Conservation (phyloP, 2,113 vertebrate species). For the Piaya cayana region DNA sequence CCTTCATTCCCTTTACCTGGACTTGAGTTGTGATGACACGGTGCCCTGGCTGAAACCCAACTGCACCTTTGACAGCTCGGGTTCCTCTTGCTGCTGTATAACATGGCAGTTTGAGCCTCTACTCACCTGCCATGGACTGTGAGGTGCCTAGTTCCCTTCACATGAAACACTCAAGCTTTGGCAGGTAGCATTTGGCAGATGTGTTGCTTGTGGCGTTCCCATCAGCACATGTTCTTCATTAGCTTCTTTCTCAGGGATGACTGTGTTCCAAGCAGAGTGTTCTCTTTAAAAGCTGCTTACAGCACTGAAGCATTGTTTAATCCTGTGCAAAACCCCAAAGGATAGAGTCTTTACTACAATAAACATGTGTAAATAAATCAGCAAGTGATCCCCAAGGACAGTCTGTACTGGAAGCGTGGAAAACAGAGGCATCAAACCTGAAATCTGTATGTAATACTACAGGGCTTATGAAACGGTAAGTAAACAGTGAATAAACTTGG, state of each 20-base stretch:
- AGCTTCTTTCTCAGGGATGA: neutral
- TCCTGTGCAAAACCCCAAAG: constrained; percentile 1
- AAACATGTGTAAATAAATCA: neutral
- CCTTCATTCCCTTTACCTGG: neutral
- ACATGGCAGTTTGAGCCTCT: neutral
- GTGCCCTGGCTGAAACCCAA: neutral
- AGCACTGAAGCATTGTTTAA: constrained; percentile 68
- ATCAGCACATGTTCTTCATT: neutral
- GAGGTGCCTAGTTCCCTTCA: neutral
- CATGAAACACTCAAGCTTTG: neutral
- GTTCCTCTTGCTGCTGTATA: neutral
- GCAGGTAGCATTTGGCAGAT: neutral
- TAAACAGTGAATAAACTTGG: neutral
- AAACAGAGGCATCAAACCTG: neutral
- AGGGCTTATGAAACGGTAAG: neutral
- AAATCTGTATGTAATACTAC: neutral
- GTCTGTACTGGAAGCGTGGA: neutral
- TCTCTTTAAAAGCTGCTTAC: neutral
- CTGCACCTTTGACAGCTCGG: neutral
- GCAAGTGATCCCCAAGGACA: neutral
- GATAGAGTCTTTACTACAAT: neutral
- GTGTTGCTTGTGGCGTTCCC: neutral
- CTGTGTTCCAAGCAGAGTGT: neutral
- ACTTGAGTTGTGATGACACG: neutral
- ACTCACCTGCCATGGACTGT: neutral